A percentile compares a stretch with the other conserved stretches of the same genome.
phyloP scores from a whole-genome alignment of 2,888 invertebrate genomes.

The Ormyrus thymus region DNA sequence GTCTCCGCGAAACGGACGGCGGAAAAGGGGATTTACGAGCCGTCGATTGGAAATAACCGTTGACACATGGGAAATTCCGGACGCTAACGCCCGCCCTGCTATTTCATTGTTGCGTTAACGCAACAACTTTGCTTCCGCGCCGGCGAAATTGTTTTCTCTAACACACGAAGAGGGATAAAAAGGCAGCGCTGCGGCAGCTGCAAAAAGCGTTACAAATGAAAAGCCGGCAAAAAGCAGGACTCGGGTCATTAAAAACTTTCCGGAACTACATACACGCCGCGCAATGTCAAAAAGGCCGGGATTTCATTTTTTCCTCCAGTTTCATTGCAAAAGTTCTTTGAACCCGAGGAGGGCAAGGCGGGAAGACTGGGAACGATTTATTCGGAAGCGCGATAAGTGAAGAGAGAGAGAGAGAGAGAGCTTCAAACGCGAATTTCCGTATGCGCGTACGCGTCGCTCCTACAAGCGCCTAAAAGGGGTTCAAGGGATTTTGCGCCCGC shows the following conservation, averaged over 20 bases:
- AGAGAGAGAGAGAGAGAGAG: neutral
- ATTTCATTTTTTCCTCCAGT: constrained; percentile 6
- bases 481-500: neutral
- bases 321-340: neutral
- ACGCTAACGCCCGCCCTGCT: neutral
- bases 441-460: too few relatives aligned
- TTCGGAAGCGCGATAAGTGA: constrained; percentile 22
- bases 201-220: constrained; percentile 14
- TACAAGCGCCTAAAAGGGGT: neutral
- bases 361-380: constrained; percentile 7
- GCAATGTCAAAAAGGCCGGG: constrained; percentile 4
- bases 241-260: constrained; percentile 43
- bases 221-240: constrained; percentile 28
- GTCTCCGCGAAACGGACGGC: neutral
- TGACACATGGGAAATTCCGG: constrained; percentile 52
- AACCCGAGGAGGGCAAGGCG: neutral
- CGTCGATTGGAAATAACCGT: constrained; percentile 46
- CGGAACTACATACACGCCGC: neutral
- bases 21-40: constrained; percentile 34
- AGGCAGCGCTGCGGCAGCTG: neutral
- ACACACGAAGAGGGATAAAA: neutral
- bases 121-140: neutral
- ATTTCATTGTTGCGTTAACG: neutral
- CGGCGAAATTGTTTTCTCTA: constrained; percentile 12
- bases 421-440: neutral